These are phyloP conservation scores for Stenotaenia linearis DNA, from an alignment of 2,888 invertebrate species.

Conservation along the genomic window DNA sequence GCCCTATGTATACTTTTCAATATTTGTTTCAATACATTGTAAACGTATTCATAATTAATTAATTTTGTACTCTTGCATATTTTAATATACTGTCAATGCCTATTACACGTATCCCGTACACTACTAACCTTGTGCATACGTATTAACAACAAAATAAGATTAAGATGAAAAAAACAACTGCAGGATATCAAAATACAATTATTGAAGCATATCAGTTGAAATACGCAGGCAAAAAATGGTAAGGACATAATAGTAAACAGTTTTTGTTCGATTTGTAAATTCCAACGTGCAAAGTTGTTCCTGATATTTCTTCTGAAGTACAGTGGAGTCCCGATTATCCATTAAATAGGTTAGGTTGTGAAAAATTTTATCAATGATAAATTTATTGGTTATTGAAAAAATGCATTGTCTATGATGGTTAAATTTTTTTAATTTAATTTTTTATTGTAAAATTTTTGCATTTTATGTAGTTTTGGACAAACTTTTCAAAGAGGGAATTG, in stretches of 20 bases:
- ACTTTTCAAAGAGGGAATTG: too few species aligned
- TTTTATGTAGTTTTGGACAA: too few species aligned
- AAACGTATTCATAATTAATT: not conserved
- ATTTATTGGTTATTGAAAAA: too few species aligned
- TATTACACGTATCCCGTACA: conserved; percentile 16
- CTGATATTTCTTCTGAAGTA: not conserved
- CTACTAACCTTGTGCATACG: conserved; percentile 23
- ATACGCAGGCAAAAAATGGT: not conserved
- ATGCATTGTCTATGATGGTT: too few species aligned
- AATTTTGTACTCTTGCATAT: conserved; percentile 23
- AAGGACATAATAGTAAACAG: not conserved
- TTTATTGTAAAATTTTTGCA: too few species aligned
- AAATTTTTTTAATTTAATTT: too few species aligned
- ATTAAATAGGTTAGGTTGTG: too few species aligned
- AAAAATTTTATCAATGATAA: too few species aligned
- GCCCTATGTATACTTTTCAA: conserved; percentile 13
- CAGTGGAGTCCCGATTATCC: too few species aligned
- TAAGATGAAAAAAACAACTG: not conserved
- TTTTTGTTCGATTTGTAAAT: not conserved
- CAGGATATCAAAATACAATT: conserved; percentile 19
- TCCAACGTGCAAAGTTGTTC: not conserved
- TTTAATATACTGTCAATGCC: conserved; percentile 17
- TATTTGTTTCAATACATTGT: not conserved
- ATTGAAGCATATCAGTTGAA: not conserved
- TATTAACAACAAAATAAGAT: not conserved